phyloP scores from a whole-genome alignment of 2,888 invertebrate species.

The Fragum whitleyi region DNA sequence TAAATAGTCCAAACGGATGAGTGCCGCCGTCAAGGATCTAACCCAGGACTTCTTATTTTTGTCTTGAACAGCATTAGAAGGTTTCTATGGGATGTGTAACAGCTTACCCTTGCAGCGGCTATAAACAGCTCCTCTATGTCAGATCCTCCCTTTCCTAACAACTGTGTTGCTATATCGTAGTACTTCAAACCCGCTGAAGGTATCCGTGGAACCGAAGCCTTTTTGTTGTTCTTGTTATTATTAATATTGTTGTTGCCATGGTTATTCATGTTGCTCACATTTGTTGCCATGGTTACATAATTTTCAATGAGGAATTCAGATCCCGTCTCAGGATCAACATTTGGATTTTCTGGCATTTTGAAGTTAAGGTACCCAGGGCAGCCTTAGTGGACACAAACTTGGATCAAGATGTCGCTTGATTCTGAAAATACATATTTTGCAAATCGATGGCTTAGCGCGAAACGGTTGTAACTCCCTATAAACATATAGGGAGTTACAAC shows the following conservation, averaged over 20 bases:
- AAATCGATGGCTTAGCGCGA: too few relatives aligned
- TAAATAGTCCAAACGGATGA: too few relatives aligned
- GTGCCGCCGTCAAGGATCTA: too few relatives aligned
- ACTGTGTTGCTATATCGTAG: slow-evolving; percentile 80
- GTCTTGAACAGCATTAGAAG: too few relatives aligned
- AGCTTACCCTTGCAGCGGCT: slow-evolving; percentile 79
- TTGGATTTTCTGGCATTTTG: slow-evolving; percentile 66
- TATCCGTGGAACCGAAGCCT: slow-evolving; percentile 49
- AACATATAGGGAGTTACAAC: too few relatives aligned
- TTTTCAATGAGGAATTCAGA: slow-evolving; percentile 46
- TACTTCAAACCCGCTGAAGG: slow-evolving; percentile 69
- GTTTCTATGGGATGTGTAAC: too few relatives aligned
- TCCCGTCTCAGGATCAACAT: slow-evolving; percentile 61
- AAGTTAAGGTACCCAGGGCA: slow-evolving; percentile 49
- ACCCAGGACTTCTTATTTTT: too few relatives aligned
- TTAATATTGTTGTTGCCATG: slow-evolving; percentile 32
- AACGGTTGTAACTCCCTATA: too few relatives aligned
- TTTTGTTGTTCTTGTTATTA: slow-evolving; percentile 33
- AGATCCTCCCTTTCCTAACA: slow-evolving; percentile 75
- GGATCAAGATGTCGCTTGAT: slow-evolving; percentile 29
- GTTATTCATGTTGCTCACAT: slow-evolving; percentile 27
- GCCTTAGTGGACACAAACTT: slow-evolving; percentile 41
- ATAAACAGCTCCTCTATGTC: slow-evolving; percentile 80
- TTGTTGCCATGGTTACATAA: slow-evolving; percentile 59
- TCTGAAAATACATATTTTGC: slow-evolving; percentile 46